These are phyloP conservation scores for Acanthurus leucopareius DNA, from an alignment of 2,797 vertebrate genomes.

Conservation along the genomic window DNA sequence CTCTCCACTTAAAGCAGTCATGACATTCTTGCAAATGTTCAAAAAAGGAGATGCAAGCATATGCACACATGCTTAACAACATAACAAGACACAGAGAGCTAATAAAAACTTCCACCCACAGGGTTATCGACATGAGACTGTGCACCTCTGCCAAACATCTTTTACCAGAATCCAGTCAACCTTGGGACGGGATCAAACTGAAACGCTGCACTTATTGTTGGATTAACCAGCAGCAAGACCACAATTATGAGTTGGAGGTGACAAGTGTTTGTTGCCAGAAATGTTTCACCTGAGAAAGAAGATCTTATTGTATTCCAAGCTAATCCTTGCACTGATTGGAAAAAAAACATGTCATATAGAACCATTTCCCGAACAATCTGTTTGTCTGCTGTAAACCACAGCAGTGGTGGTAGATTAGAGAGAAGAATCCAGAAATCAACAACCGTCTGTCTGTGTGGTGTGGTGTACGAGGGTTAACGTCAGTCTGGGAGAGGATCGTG, in stretches of 20 bases:
- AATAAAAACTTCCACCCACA: slow-evolving; percentile 72
- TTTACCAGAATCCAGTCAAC: slow-evolving; percentile 76
- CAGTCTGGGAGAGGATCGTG: slow-evolving; percentile 63
- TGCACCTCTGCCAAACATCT: slow-evolving; percentile 74
- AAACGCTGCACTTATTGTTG: slow-evolving; percentile 51
- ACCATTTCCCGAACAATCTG: slow-evolving; percentile 67
- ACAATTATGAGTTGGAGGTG: slow-evolving; percentile 41
- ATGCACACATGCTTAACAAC: slow-evolving; percentile 32
- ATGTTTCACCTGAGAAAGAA: slow-evolving; percentile 74
- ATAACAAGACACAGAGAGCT: slow-evolving; percentile 59
- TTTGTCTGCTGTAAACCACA: slow-evolving; percentile 70
- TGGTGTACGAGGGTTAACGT: slow-evolving; percentile 67
- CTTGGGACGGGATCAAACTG: slow-evolving; percentile 61
- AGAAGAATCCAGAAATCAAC: slow-evolving; percentile 79
- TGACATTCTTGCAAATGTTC: slow-evolving; percentile 42
- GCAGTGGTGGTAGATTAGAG: slow-evolving; percentile 69
- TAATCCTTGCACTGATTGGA: slow-evolving; percentile 71
- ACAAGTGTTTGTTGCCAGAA: slow-evolving; percentile 25
- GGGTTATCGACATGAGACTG: slow-evolving; percentile 64
- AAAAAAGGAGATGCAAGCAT: slow-evolving; percentile 5
- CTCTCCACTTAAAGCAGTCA: slow-evolving; percentile 15
- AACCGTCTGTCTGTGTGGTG: slow-evolving; percentile 73
- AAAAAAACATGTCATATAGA: slow-evolving; percentile 77
- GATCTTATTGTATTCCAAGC: slow-evolving; percentile 60
- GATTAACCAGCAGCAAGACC: slow-evolving; percentile 62